A percentile compares a stretch with the other conserved stretches of the same genome.
Evolutionary conservation across 2,888 invertebrate genomes (phyloP).

Genomic region (Amphipoea oculea): DNA sequence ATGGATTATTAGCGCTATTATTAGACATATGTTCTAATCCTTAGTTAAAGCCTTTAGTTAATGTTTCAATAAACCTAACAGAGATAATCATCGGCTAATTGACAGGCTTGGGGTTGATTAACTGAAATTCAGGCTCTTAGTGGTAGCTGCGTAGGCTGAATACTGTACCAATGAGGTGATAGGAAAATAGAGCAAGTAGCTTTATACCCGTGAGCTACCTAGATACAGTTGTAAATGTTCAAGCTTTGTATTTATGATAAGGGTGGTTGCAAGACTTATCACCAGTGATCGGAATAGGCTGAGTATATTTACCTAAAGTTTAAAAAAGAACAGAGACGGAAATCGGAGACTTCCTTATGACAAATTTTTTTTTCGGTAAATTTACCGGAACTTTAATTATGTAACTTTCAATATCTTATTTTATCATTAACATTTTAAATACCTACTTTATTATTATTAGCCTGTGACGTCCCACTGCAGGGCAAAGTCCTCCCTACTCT

Average conservation of each 20-base stretch:
- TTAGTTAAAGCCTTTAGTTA: not conserved
- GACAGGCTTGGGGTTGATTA: not conserved
- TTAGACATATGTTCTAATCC: not conserved
- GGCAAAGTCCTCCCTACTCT: too few relatives aligned
- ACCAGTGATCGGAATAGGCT: too few relatives aligned
- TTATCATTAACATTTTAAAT: too few relatives aligned
- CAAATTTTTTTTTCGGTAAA: too few relatives aligned
- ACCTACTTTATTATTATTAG: too few relatives aligned
- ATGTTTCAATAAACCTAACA: not conserved
- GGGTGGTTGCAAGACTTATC: not conserved
- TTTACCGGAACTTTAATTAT: too few relatives aligned
- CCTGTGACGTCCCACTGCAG: too few relatives aligned
- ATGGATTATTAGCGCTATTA: not conserved
- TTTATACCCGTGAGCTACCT: not conserved
- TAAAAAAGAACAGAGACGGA: too few relatives aligned
- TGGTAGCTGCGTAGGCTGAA: not conserved
- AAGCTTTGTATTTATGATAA: not conserved
- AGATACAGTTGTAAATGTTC: not conserved
- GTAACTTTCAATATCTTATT: too few relatives aligned
- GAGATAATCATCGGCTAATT: slow-evolving; percentile 21
- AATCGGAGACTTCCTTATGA: too few relatives aligned
- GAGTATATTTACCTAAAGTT: too few relatives aligned
- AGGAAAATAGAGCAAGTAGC: not conserved
- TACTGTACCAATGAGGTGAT: not conserved
- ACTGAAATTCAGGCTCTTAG: not conserved